phyloP scores from a whole-genome alignment of 30 jellyfish, hydroid and myxozoan species.

The Hydra vulgaris region DNA sequence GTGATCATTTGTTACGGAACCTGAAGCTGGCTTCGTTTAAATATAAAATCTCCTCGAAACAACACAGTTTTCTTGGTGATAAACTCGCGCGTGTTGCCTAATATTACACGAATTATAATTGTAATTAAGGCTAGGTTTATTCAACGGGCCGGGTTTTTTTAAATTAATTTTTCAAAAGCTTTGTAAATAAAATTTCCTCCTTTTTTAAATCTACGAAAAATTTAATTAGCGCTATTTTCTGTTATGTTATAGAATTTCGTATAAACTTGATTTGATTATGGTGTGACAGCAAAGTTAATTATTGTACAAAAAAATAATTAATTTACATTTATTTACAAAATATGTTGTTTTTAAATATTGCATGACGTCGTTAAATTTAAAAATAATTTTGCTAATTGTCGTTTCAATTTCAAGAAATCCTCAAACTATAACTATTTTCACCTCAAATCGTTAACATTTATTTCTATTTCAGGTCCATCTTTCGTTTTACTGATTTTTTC shows the following conservation, averaged over 20 bases:
- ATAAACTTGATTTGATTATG: not conserved
- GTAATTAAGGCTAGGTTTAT: too few species aligned
- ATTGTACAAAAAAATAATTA: too few species aligned
- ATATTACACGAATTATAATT: not conserved
- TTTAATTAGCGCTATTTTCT: too few species aligned
- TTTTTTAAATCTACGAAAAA: too few species aligned
- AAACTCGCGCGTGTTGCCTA: not conserved
- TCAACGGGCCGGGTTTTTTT: not conserved
- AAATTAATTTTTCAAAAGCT: not conserved
- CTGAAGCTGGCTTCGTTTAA: not conserved
- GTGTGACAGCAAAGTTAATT: not conserved
- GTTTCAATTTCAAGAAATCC: not conserved
- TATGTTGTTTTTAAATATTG: not conserved
- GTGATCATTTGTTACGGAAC: not conserved
- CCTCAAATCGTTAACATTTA: conserved; percentile 19
- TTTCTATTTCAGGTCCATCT: conserved; percentile 14
- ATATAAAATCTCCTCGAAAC: not conserved
- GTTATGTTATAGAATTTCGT: not conserved
- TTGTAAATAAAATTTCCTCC: not conserved
- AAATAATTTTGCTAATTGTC: not conserved
- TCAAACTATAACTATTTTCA: not conserved
- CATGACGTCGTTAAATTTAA: too few species aligned
- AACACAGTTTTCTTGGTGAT: not conserved
- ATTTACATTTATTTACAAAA: not conserved
- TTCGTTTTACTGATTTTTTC: not conserved